Evolutionary conservation across 2,888 invertebrate species (phyloP).

Genomic region (Tinea semifulvella): DNA sequence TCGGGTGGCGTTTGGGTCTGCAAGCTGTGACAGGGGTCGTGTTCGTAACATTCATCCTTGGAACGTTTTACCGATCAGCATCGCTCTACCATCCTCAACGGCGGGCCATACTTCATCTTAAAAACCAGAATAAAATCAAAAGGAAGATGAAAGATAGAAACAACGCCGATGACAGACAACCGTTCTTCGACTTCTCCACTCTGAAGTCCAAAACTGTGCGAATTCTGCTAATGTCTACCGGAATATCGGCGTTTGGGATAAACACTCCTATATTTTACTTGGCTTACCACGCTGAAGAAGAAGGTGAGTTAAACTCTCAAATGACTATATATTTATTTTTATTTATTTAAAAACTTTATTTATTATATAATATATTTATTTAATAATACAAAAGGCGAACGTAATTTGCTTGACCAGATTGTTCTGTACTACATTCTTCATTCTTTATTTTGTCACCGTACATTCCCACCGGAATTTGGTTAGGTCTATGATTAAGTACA

Average conservation of each 20-base stretch:
- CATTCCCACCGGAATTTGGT: too few relatives aligned
- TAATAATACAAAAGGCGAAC: too few relatives aligned
- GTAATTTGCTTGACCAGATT: too few relatives aligned
- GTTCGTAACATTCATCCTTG: constrained; percentile 83
- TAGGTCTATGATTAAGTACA: too few relatives aligned
- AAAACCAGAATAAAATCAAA: constrained; percentile 79
- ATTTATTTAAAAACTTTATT: too few relatives aligned
- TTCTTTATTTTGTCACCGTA: too few relatives aligned
- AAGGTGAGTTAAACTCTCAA: constrained; percentile 59
- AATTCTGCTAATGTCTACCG: constrained; percentile 81
- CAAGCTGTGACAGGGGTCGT: constrained; percentile 88
- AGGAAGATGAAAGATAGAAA: constrained; percentile 83
- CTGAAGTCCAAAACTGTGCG: constrained; percentile 85
- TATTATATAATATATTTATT: too few relatives aligned
- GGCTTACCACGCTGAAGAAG: constrained; percentile 81
- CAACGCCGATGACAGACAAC: constrained; percentile 79
- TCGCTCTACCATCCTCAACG: constrained; percentile 89
- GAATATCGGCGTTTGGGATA: constrained; percentile 83
- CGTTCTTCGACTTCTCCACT: constrained; percentile 88
- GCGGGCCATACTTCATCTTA: constrained; percentile 86
- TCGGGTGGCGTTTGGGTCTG: constrained; percentile 84
- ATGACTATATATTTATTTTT: too few relatives aligned
- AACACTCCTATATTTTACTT: constrained; percentile 87
- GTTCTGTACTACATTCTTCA: too few relatives aligned
- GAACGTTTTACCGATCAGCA: constrained; percentile 88